These are phyloP conservation scores for Apus apus DNA, from an alignment of 2,113 vertebrate genomes.

Conservation along the genomic window DNA sequence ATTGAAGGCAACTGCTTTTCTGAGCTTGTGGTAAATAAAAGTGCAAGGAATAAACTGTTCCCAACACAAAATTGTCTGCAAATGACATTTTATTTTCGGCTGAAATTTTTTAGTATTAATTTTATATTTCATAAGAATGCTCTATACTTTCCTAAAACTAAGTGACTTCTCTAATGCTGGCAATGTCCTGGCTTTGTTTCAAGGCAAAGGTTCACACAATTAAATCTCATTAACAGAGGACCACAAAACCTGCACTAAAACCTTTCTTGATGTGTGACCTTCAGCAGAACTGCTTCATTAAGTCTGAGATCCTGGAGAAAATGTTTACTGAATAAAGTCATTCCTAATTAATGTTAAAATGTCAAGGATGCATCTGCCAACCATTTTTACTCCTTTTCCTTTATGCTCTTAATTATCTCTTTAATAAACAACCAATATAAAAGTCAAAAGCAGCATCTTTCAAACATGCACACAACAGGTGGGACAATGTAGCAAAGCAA, in stretches of 20 bases:
- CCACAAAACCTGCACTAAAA: constrained; percentile 6
- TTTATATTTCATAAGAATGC: background rate
- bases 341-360: constrained; percentile 59
- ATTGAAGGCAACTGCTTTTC: background rate
- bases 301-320: constrained; percentile 35
- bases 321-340: constrained; percentile 53
- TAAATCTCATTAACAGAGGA: constrained; percentile 33
- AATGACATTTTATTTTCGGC: background rate
- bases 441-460: constrained; percentile 27
- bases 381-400: background rate
- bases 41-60: background rate
- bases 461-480: background rate
- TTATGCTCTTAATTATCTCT: constrained; percentile 23
- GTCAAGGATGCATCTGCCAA: constrained; percentile 20
- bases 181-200: constrained; percentile 9
- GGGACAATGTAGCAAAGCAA: background rate
- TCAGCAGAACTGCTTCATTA: constrained; percentile 63
- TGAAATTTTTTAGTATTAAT: background rate
- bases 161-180: background rate
- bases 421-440: constrained; percentile 12
- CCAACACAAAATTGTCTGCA: background rate
- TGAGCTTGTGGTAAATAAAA: background rate
- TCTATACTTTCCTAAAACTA: background rate
- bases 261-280: background rate
- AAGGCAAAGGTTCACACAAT: constrained; percentile 5